Conservation (phyloP, 2,113 vertebrate species). For the Cavia porcellus region DNA sequence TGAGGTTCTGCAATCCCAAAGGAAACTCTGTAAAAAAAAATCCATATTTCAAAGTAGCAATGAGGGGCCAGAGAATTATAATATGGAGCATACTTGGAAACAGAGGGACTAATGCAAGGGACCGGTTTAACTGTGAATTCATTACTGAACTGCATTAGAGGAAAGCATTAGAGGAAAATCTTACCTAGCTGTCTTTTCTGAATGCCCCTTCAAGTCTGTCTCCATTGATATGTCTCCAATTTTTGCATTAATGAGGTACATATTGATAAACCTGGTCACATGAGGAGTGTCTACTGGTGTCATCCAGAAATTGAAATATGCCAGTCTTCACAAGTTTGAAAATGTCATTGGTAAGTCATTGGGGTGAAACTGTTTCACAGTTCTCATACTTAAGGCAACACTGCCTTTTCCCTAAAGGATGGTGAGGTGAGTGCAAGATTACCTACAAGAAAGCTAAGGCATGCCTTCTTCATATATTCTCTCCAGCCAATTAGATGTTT, state of each 20-base stretch:
- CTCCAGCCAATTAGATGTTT: not conserved
- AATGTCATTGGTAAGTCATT: not conserved
- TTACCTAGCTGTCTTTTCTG: not conserved
- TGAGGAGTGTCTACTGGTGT: not conserved
- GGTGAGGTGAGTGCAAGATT: conserved; percentile 30
- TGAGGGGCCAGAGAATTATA: not conserved
- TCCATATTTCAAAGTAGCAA: conserved; percentile 21
- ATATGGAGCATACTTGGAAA: not conserved
- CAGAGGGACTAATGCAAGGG: not conserved
- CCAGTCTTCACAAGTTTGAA: not conserved
- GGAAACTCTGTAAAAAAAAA: conserved; percentile 26
- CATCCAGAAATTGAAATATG: conserved; percentile 22
- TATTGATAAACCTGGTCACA: not conserved
- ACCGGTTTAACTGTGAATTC: not conserved
- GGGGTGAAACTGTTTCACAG: not conserved
- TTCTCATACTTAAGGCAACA: not conserved
- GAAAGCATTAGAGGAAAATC: not conserved
- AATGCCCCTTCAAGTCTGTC: not conserved
- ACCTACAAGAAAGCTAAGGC: not conserved
- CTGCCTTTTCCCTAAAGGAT: not conserved
- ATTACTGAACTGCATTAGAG: not conserved
- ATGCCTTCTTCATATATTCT: conserved; percentile 36
- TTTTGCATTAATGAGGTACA: conserved; percentile 36
- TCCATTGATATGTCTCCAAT: not conserved
- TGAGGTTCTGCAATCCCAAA: not conserved